phyloP scores from a whole-genome alignment of 2,113 vertebrate genomes.

The Oophaga pumilio region DNA sequence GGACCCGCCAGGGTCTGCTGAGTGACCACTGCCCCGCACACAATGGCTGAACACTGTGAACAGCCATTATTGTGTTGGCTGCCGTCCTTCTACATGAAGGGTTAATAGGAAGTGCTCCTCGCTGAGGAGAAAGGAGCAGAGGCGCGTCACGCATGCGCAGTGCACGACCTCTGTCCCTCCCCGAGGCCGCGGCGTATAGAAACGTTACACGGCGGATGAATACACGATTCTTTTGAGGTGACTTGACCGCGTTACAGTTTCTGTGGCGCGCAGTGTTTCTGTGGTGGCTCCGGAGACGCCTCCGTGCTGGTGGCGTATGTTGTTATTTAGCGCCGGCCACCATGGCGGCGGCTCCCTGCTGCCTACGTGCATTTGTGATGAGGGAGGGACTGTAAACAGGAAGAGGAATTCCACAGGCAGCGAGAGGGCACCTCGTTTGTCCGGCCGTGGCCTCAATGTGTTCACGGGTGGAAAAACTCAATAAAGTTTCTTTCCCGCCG shows the following conservation, averaged over 20 bases:
- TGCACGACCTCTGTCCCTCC: background rate
- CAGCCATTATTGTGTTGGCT: slow-evolving; percentile 14
- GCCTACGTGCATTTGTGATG: slow-evolving; percentile 48
- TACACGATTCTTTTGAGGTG: background rate
- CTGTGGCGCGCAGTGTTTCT: background rate
- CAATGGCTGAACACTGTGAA: background rate
- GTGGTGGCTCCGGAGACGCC: background rate
- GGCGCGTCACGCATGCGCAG: background rate
- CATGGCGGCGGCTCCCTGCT: slow-evolving; percentile 43
- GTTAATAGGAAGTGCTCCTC: slow-evolving; percentile 21
- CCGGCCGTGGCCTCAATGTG: background rate
- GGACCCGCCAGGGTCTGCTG: background rate
- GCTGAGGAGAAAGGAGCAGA: background rate
- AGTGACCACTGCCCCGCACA: background rate
- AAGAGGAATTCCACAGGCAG: background rate
- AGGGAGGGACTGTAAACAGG: slow-evolving; percentile 37
- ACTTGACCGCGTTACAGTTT: background rate
- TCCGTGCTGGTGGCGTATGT: slow-evolving; percentile 47
- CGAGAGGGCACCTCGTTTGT: background rate
- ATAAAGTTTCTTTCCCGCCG: background rate
- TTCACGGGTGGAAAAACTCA: background rate
- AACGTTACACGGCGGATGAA: background rate
- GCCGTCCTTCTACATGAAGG: background rate
- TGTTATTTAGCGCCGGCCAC: slow-evolving; percentile 25
- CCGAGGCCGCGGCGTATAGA: background rate